Percentiles rank a stretch among this genome's conserved stretches.
These are phyloP conservation scores for Malurus splendens DNA, from an alignment of 2,797 vertebrate genomes.

Conservation along the genomic window DNA sequence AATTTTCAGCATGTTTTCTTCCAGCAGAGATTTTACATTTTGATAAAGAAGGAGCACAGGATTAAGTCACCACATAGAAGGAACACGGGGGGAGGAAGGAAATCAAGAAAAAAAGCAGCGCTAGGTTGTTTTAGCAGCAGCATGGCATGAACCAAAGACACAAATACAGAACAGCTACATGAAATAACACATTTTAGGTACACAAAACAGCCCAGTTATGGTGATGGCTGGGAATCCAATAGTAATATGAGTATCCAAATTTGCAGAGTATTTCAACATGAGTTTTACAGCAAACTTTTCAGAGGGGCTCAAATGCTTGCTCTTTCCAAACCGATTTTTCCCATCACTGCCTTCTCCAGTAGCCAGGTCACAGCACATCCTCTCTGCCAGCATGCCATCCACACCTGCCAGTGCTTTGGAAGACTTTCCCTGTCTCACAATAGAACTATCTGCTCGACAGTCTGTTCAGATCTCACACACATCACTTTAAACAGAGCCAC, in stretches of 20 bases:
- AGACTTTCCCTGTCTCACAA: background rate
- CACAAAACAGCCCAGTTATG: background rate
- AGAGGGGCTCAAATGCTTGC: background rate
- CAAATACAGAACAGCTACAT: background rate
- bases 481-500: background rate
- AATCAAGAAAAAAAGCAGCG: background rate
- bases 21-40: slow-evolving; percentile 1
- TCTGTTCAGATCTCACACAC: background rate
- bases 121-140: background rate
- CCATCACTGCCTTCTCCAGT: background rate
- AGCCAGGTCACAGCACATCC: background rate
- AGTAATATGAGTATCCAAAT: background rate
- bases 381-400: background rate
- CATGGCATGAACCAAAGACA: background rate
- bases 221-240: background rate
- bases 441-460: background rate
- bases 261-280: background rate
- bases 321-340: background rate
- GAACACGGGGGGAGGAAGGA: accelerated
- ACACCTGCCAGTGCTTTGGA: background rate
- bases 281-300: background rate
- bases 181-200: background rate
- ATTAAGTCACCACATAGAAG: background rate
- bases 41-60: background rate
- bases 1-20: background rate